phyloP scores from a whole-genome alignment of 2,113 vertebrate genomes.

The Jacana jacana region DNA sequence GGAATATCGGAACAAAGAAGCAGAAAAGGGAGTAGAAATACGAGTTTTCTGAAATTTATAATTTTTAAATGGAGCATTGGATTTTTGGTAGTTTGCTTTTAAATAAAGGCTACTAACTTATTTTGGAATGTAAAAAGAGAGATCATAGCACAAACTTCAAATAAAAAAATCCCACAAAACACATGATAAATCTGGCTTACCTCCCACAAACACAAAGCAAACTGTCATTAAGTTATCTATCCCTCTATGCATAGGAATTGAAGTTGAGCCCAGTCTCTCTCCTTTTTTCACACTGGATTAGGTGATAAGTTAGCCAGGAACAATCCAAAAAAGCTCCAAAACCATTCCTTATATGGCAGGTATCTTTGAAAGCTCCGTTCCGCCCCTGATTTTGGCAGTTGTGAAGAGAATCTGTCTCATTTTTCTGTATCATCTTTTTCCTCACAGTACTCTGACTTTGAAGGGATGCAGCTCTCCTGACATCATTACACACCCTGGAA shows the following conservation, averaged over 20 bases:
- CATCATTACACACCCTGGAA: background rate
- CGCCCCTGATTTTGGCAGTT: background rate
- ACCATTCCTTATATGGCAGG: background rate
- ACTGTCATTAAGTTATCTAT: slow-evolving; percentile 27
- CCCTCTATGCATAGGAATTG: background rate
- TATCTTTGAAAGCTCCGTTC: background rate
- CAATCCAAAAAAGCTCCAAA: slow-evolving; percentile 29
- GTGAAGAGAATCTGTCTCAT: background rate
- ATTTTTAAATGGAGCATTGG: background rate
- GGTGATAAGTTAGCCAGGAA: slow-evolving; percentile 47
- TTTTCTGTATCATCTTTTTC: background rate
- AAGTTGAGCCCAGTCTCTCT: slow-evolving; percentile 47
- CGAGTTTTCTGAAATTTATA: background rate
- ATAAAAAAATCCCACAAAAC: background rate
- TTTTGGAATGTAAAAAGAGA: background rate
- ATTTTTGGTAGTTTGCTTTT: background rate
- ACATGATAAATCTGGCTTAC: background rate
- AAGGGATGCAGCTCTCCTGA: slow-evolving; percentile 1
- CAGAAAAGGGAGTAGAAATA: background rate
- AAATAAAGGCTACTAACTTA: background rate
- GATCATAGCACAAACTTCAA: background rate
- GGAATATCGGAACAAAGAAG: background rate
- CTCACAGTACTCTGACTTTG: background rate
- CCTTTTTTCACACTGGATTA: slow-evolving; percentile 38
- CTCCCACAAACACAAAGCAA: slow-evolving; percentile 45